Evolutionary conservation across 2,888 invertebrate genomes (phyloP).

Genomic region (Drosophila sordidula): DNA sequence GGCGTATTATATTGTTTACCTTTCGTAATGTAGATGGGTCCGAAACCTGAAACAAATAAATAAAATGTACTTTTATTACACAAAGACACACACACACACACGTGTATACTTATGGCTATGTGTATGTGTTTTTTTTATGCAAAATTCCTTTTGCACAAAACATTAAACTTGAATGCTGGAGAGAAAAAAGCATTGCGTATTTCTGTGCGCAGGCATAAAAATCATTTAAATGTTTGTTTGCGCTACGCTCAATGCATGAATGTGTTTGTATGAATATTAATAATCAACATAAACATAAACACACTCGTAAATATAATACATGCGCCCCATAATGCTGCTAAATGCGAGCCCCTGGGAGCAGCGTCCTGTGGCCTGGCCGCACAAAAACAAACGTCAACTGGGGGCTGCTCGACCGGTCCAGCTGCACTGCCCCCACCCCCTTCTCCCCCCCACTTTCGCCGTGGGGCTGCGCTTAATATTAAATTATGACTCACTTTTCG

Average conservation of each 20-base stretch:
- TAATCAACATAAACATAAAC: constrained; percentile 63
- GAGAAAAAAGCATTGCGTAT: constrained; percentile 45
- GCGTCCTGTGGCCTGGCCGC: constrained; percentile 32
- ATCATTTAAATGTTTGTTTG: constrained; percentile 72
- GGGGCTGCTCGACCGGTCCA: constrained; percentile 12
- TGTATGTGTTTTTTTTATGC: constrained; percentile 39
- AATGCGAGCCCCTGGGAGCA: constrained; percentile 23
- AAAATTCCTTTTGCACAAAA: constrained; percentile 61
- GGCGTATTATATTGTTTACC: constrained; percentile 39
- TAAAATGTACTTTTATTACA: constrained; percentile 64
- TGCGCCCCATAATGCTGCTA: constrained; percentile 46
- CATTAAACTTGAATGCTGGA: constrained; percentile 70
- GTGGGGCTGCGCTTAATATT: constrained; percentile 41
- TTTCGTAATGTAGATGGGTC: constrained; percentile 16
- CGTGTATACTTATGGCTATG: constrained; percentile 2
- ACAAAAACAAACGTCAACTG: constrained; percentile 45
- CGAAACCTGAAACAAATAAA: constrained; percentile 49
- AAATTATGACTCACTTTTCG: constrained; percentile 59
- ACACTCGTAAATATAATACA: constrained; percentile 58
- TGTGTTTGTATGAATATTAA: constrained; percentile 67
- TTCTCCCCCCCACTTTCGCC: too few species aligned
- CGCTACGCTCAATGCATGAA: constrained; percentile 41
- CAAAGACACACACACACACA: constrained; percentile 8
- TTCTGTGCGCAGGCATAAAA: constrained; percentile 66
- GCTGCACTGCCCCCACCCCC: constrained; percentile 24